Evolutionary conservation across 2,888 invertebrate species (phyloP), one percentile per base, ranked within the genome.

Genomic region (Amiota mariae): DNA sequence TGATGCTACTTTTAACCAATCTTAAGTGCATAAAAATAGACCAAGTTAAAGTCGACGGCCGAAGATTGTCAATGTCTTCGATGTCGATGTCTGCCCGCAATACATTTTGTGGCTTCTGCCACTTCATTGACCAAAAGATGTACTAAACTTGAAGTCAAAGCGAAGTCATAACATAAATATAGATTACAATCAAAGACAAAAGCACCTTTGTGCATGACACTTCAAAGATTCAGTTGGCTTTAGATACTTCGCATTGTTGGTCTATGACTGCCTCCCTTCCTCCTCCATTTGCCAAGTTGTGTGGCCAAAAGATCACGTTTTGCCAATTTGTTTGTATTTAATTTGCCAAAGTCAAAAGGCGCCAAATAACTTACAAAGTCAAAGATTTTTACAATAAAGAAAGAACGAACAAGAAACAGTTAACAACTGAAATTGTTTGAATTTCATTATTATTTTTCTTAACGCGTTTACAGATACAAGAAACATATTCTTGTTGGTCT

Each of bases 161-260:
- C 63, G 20, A 71, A 36, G 63, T 57, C 57, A 56, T 57, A 36
- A 36, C 51, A 83, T 83, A 85, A 83, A 83, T 85, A 84, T 85
- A 83, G 83, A 83, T 83, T 83, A 85, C 78, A 78, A 83, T 85
- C 83, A 78, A 15, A 15, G 59, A 15, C 59, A n/a, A 15, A n/a
- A 18, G 13, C 36, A 36, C 36, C 36, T 36, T 36, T 36, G 36
- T 36, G 36, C 36, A 36, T 36, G 36, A 36, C 36, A 36, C 36
- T 36, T 36, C 36, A 36, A 6, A 13, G n/a, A 54, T 15, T 8
- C 15, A 8, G 54, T 54, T 54, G 54, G 13, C 54, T 54, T 12
- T 54, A 1, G 20, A 11, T 11, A 57, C 57, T 10, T 15, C 57
- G 8, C 57, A 18, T 12, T 20, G 59, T 36, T 36, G 8, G 36